Evolutionary conservation across 2,888 invertebrate species (phyloP).

Genomic region (Vannuccia rotundouncinata): DNA sequence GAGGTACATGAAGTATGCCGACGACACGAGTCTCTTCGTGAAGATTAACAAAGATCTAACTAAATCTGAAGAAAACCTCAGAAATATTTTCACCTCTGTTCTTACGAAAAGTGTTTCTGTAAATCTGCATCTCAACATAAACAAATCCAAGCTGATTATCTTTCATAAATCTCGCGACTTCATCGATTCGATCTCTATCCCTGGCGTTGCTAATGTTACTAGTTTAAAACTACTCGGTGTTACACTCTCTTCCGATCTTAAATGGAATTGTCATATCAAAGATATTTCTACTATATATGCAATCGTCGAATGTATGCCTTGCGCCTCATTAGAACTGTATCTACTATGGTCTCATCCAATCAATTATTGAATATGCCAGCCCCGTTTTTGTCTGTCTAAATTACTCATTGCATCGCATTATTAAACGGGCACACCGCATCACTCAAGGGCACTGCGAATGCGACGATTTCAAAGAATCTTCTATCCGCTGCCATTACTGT

Average conservation of each 20-base stretch:
- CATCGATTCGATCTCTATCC: constrained; percentile 11
- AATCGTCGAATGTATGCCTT: not conserved
- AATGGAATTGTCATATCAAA: not conserved
- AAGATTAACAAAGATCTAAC: not conserved
- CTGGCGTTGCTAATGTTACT: constrained; percentile 12
- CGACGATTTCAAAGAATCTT: constrained; percentile 15
- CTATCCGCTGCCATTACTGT: not conserved
- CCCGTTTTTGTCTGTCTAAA: not conserved
- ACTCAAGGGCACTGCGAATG: constrained; percentile 20
- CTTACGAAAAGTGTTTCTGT: not conserved
- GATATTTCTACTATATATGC: not conserved
- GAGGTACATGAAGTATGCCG: not conserved
- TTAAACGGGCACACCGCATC: constrained; percentile 9
- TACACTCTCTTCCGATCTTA: not conserved
- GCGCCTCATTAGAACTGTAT: not conserved
- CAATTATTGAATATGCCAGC: not conserved
- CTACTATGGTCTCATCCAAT: not conserved
- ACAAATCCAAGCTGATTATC: not conserved
- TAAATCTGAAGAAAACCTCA: not conserved
- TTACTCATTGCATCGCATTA: constrained; percentile 18
- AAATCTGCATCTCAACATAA: not conserved
- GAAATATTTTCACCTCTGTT: not conserved
- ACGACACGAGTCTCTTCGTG: not conserved
- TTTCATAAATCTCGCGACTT: constrained; percentile 6
- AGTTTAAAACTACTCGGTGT: constrained; percentile 14